phyloP scores from a whole-genome alignment of 2,797 vertebrate genomes.

The Mus minutoides region DNA sequence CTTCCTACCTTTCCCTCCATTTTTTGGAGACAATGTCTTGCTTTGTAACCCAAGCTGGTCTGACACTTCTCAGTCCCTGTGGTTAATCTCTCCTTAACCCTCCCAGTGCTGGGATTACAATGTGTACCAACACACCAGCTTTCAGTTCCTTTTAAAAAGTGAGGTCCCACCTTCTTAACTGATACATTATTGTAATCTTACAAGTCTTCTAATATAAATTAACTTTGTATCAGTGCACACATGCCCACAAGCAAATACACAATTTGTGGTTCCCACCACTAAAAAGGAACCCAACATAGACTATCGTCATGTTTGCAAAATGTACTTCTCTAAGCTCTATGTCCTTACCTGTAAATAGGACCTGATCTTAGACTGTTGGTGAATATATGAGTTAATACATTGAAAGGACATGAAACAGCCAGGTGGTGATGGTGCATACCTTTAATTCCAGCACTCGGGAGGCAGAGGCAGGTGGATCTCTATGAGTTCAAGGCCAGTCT shows the following conservation, averaged over 20 bases:
- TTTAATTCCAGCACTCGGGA: not conserved
- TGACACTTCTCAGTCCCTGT: too few species aligned
- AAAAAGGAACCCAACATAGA: not conserved
- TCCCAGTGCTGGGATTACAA: not conserved
- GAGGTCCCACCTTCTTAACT: not conserved
- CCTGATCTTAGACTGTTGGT: not conserved
- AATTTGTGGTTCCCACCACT: not conserved
- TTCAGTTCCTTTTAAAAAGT: conserved; percentile 1
- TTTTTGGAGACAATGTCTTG: not conserved
- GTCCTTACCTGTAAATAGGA: conserved; percentile 30
- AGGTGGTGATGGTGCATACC: not conserved
- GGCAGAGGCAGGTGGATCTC: not conserved
- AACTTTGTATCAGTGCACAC: not conserved
- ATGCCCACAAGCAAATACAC: not conserved
- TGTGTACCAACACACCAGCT: not conserved
- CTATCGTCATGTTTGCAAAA: not conserved
- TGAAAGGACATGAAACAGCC: not conserved
- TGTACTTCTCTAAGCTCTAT: not conserved
- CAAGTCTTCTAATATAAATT: not conserved
- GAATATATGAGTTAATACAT: conserved; percentile 50
- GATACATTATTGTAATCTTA: not conserved
- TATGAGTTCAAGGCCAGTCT: not conserved
- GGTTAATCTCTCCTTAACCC: not conserved
- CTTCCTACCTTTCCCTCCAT: not conserved
- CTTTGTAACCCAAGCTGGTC: not conserved